These are phyloP conservation scores for Equus przewalskii DNA, from an alignment of 2,113 vertebrate genomes.

Conservation along the genomic window DNA sequence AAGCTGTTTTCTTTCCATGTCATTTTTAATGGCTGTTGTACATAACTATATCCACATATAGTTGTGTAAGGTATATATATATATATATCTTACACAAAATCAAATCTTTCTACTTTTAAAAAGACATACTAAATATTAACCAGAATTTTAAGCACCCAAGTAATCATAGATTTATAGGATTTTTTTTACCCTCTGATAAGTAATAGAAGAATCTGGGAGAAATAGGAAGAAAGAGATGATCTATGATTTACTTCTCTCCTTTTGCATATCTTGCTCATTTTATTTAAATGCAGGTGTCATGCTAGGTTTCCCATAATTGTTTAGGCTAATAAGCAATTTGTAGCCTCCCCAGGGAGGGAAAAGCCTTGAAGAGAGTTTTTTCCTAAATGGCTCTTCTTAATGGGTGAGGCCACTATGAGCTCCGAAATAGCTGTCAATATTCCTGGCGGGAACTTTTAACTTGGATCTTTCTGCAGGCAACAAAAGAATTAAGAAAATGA, in stretches of 20 bases:
- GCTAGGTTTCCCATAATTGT: background rate
- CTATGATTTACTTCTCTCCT: background rate
- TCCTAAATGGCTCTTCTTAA: background rate
- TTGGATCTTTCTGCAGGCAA: background rate
- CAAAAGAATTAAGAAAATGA: background rate
- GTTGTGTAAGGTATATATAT: no score
- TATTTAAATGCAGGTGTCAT: background rate
- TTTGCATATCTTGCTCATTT: background rate
- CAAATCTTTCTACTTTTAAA: constrained; percentile 11
- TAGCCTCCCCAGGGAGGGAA: background rate
- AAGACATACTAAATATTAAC: background rate
- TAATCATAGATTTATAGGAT: background rate
- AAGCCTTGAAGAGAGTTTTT: background rate
- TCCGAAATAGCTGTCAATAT: background rate
- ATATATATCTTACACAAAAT: background rate
- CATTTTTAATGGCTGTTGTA: background rate
- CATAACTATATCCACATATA: background rate
- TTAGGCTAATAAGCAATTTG: background rate
- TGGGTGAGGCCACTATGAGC: background rate
- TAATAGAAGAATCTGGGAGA: background rate
- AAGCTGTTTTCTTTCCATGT: background rate
- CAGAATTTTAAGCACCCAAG: background rate
- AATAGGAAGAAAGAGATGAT: background rate
- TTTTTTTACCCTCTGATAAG: background rate
- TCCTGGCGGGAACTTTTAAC: background rate